Conservation (phyloP, 2,113 vertebrate species). For the Myotis davidii region DNA sequence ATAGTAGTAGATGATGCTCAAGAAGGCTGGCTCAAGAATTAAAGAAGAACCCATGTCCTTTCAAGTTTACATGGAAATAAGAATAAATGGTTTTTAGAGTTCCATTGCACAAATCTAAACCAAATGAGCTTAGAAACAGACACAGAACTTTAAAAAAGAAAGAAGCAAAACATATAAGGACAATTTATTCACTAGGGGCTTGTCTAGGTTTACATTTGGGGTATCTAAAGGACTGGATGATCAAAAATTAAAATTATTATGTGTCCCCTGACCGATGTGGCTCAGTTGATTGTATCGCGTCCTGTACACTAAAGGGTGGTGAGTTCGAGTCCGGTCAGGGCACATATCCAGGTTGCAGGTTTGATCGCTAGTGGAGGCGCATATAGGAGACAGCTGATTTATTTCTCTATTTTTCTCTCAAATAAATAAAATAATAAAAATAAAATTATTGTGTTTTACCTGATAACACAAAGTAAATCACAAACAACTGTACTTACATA, state of each 20-base stretch:
- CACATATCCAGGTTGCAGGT: neutral
- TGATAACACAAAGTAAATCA: slow-evolving; percentile 25
- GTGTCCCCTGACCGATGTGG: neutral
- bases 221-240: neutral
- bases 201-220: neutral
- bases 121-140: neutral
- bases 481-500: neutral
- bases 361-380: neutral
- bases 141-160: neutral
- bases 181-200: neutral
- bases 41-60: neutral
- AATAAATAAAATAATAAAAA: neutral
- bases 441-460: slow-evolving; percentile 36
- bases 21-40: neutral
- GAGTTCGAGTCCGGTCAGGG: neutral
- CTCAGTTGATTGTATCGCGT: neutral
- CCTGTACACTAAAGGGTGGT: neutral
- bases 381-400: neutral
- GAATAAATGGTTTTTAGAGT: neutral
- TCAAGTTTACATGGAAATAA: neutral
- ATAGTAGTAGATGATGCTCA: neutral
- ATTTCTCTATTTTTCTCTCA: neutral
- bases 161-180: neutral
- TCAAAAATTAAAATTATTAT: neutral
- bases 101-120: neutral